Conservation (phyloP, 2,888 invertebrate species). For the Tetranychus piercei region DNA sequence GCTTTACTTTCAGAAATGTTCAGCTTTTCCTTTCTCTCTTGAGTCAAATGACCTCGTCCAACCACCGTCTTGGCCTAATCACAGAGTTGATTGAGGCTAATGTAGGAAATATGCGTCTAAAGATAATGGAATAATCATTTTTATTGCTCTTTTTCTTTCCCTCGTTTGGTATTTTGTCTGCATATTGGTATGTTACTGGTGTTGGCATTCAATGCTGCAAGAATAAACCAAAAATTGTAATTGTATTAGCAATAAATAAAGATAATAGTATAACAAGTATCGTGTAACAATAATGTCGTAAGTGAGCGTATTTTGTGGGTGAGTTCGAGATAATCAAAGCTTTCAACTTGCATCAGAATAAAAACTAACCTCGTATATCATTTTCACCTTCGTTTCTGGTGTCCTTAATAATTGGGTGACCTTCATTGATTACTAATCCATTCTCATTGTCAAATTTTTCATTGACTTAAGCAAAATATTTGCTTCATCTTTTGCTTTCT, state of each 20-base stretch:
- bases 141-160: too few relatives aligned
- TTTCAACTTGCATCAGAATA: background rate
- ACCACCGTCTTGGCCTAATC: too few relatives aligned
- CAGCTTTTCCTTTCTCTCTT: too few relatives aligned
- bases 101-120: too few relatives aligned
- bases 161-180: too few relatives aligned
- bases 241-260: background rate
- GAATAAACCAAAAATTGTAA: background rate
- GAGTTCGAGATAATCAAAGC: background rate
- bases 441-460: background rate
- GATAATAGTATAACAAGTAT: background rate
- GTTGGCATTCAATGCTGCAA: background rate
- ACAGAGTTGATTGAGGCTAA: too few relatives aligned
- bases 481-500: background rate
- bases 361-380: background rate
- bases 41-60: too few relatives aligned
- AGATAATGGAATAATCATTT: too few relatives aligned
- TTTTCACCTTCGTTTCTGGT: background rate
- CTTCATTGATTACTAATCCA: slow-evolving; percentile 1
- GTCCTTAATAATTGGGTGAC: background rate
- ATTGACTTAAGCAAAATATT: background rate
- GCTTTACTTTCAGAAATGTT: too few relatives aligned
- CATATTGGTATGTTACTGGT: background rate
- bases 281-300: background rate
- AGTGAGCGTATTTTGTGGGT: background rate